Evolutionary conservation across 2,113 vertebrate genomes (phyloP).

Genomic region (Muscicapa adusta): DNA sequence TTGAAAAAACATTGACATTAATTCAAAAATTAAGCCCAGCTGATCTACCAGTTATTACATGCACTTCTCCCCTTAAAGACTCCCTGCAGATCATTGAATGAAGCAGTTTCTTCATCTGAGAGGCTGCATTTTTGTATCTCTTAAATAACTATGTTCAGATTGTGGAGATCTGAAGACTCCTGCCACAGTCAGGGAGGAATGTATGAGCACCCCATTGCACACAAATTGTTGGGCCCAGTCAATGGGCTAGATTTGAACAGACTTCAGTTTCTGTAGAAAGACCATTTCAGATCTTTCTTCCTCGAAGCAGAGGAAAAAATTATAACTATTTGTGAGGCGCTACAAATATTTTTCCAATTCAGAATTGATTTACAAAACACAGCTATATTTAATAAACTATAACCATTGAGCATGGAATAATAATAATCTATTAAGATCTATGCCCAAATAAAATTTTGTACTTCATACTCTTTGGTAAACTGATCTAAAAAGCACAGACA

Average conservation of each 20-base stretch:
- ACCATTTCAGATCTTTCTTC: not conserved
- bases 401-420: not conserved
- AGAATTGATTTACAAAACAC: not conserved
- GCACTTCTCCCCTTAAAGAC: not conserved
- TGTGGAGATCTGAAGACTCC: not conserved
- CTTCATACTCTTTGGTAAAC: not conserved
- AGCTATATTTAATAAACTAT: not conserved
- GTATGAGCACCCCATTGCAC: not conserved
- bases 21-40: not conserved
- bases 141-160: not conserved
- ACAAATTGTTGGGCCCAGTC: not conserved
- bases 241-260: not conserved
- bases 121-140: not conserved
- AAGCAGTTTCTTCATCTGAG: not conserved
- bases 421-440: not conserved
- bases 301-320: not conserved
- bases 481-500: not conserved
- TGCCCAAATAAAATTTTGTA: not conserved
- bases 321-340: fast-evolving
- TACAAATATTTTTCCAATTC: not conserved
- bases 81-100: not conserved
- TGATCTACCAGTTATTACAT: not conserved
- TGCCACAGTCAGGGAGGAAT: not conserved
- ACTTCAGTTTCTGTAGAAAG: not conserved
- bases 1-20: not conserved